These are phyloP conservation scores for Cheilosia scutellata DNA, from an alignment of 2,888 invertebrate species.

Conservation along the genomic window DNA sequence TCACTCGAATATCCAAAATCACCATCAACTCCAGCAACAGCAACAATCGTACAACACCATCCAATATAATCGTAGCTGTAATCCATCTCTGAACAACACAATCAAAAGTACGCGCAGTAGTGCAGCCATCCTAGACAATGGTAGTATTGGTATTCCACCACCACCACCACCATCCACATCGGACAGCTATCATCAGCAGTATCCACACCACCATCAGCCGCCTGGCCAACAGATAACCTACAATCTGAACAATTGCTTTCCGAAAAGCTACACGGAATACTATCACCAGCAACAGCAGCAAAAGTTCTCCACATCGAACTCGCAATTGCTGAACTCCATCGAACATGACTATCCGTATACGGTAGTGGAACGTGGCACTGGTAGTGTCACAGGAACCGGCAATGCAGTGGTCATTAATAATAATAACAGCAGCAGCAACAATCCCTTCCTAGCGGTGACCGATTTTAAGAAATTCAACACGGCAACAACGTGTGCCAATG, in stretches of 20 bases:
- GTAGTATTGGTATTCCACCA: constrained; percentile 55
- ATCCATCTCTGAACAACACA: constrained; percentile 65
- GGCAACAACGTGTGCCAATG: constrained; percentile 50
- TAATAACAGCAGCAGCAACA: constrained; percentile 80
- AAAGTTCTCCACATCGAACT: constrained; percentile 78
- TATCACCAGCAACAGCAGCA: constrained; percentile 82
- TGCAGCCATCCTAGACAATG: constrained; percentile 65
- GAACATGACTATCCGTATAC: constrained; percentile 82
- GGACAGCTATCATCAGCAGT: constrained; percentile 69
- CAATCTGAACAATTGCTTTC: constrained; percentile 83
- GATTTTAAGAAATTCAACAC: constrained; percentile 82
- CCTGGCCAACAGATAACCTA: constrained; percentile 80
- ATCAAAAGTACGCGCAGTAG: constrained; percentile 70
- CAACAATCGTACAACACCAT: constrained; percentile 84
- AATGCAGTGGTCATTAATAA: constrained; percentile 75
- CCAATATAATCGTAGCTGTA: constrained; percentile 79
- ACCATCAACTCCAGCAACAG: constrained; percentile 78
- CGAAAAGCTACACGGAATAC: constrained; percentile 83
- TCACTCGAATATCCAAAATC: constrained; percentile 63
- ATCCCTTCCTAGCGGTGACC: constrained; percentile 82
- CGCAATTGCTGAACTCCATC: constrained; percentile 80
- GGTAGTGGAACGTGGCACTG: constrained; percentile 79
- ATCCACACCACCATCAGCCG: constrained; percentile 36
- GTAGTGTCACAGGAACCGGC: constrained; percentile 66
- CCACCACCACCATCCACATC: constrained; percentile 77